Evolutionary conservation across 2,888 invertebrate species (phyloP).

Genomic region (Cremastobaeus sp.): DNA sequence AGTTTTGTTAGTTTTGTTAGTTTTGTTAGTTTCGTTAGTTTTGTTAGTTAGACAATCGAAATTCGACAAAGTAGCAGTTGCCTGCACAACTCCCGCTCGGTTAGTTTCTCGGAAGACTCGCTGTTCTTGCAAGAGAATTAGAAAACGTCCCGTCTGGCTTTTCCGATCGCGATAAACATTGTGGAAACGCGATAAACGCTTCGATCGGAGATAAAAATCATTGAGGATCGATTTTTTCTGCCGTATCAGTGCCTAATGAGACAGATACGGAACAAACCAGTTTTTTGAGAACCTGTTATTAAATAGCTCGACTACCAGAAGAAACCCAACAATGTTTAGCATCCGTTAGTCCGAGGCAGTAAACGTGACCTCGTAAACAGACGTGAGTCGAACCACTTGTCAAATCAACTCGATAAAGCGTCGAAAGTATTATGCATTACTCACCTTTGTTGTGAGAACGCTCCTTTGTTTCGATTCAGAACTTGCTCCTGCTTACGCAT

Average conservation of each 20-base stretch:
- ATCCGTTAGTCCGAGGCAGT: conserved; percentile 59
- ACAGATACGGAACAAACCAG: conserved; percentile 62
- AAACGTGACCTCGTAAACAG: conserved; percentile 62
- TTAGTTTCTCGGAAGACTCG: no score
- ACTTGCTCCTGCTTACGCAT: conserved; percentile 14
- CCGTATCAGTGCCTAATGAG: conserved; percentile 55
- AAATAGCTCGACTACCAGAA: conserved; percentile 62
- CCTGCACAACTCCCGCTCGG: no score
- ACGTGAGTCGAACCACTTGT: conserved; percentile 59
- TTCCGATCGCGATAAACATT: conserved; percentile 21
- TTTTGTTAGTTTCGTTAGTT: no score
- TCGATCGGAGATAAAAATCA: conserved; percentile 50
- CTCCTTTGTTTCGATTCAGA: conserved; percentile 28
- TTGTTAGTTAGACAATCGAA: no score
- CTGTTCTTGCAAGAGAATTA: no score
- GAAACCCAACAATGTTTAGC: conserved; percentile 62
- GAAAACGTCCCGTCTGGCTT: no score
- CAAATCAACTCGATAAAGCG: conserved; percentile 60
- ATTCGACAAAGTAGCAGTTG: no score
- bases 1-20: no score
- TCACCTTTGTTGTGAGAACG: conserved; percentile 46
- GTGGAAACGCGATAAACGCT: conserved; percentile 45
- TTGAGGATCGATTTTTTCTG: conserved; percentile 54
- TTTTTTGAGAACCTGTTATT: conserved; percentile 63
- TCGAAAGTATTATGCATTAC: conserved; percentile 59